Evolutionary conservation across 2,888 invertebrate genomes (phyloP).

Genomic region (Ecliptopera silaceata): DNA sequence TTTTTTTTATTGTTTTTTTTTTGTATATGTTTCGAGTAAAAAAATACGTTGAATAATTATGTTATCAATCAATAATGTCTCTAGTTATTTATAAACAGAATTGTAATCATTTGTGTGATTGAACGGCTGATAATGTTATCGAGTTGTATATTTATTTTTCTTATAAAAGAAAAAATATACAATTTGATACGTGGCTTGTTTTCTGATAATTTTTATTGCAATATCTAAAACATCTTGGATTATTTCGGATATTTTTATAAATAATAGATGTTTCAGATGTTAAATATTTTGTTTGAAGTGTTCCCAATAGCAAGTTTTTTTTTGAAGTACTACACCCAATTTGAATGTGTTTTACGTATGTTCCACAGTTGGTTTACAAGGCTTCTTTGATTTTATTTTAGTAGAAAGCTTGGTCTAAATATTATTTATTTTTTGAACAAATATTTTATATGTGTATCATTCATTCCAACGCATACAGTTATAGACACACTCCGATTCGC

Average conservation of each 20-base stretch:
- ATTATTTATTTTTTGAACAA: conserved; percentile 60
- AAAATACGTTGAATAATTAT: no score
- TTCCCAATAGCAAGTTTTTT: conserved; percentile 19
- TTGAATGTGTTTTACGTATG: conserved; percentile 42
- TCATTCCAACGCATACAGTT: conserved; percentile 68
- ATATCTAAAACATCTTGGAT: conserved; percentile 14
- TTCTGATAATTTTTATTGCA: conserved; percentile 7
- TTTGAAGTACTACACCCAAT: conserved; percentile 32
- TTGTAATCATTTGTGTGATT: conserved; percentile 22
- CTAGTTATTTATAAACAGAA: conserved; percentile 33
- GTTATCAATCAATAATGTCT: no score
- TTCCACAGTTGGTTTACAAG: conserved; percentile 51
- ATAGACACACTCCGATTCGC: conserved; percentile 60
- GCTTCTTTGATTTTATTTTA: conserved; percentile 68
- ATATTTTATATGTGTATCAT: conserved; percentile 72
- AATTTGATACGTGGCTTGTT: conserved; percentile 15
- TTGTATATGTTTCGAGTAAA: no score
- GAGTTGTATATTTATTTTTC: conserved; percentile 14
- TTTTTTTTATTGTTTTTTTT: no score
- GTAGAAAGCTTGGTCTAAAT: conserved; percentile 67
- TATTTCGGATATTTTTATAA: not conserved
- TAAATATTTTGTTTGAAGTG: conserved; percentile 10
- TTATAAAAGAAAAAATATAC: not conserved
- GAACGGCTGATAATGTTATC: conserved; percentile 21
- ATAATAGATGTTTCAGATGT: conserved; percentile 19